Evolutionary conservation across 2,888 invertebrate genomes (phyloP), one percentile per base, ranked within the genome.

Genomic region (Diaphora mendica): DNA sequence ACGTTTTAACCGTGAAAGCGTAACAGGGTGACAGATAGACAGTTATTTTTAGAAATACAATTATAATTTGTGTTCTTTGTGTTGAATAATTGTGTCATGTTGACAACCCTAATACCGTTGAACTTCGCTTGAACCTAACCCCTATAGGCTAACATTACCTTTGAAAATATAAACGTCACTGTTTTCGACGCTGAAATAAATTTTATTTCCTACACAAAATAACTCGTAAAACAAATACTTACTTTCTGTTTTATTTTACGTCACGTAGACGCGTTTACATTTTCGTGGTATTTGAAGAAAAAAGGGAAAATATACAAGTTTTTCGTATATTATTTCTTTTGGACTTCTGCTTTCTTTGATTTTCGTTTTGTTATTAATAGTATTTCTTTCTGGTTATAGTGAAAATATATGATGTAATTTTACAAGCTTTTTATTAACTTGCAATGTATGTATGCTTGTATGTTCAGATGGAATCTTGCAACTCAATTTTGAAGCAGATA

Each of bases 141-240:
- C 67, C 30, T 48, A 26, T 42, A 44, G 26, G 66, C 20, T 66
- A 55, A 71, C 73, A 80, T 75, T 77, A 82, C 78, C 74, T 78
- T 65, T 20, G 65, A 48, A 73, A 74, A 74, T 76, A 76, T 77
- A 78, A 78, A 68, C 33, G 74, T 26, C 70, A 75, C 67, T 74
- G 64, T 67, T 75, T 72, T 80, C 75, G 64, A 72, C 72, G 68
- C 70, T 62, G 66, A 72, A 79, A 76, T 77, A 83, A 81, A 81
- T 81, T 81, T 81, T 78, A 83, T 81, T 77, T 68, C 13, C 9
- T 48, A 73, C 39, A 51, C 66, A 65, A 76, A 83, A 64, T 20
- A 64, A 62, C 64, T 83, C 82, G 82, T 82, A 81, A 82, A 82
- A 76, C 65, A 69, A 69, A 68, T 66, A 75, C 72, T 73, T 72